Evolutionary conservation across 2,888 invertebrate species (phyloP).

Genomic region (Xestobium rufovillosum): DNA sequence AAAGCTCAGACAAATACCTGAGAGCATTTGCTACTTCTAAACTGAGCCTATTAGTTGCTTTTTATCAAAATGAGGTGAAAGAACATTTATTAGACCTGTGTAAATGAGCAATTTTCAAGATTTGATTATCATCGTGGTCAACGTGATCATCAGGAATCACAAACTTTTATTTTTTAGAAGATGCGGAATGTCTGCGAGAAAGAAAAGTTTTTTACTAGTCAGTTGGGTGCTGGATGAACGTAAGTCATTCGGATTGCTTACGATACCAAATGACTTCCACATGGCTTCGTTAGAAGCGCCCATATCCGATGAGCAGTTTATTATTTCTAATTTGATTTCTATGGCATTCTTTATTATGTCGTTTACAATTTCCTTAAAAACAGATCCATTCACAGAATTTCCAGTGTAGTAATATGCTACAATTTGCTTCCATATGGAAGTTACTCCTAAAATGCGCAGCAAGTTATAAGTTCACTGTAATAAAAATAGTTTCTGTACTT

Average conservation of each 20-base stretch:
- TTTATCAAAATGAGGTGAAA: constrained; percentile 22
- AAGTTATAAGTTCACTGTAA: too few relatives aligned
- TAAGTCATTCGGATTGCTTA: constrained; percentile 15
- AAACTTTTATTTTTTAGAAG: constrained; percentile 23
- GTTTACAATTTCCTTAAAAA: constrained; percentile 20
- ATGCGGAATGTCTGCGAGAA: constrained; percentile 24
- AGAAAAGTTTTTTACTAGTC: too few relatives aligned
- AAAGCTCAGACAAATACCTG: too few relatives aligned
- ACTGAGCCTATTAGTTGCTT: constrained; percentile 23
- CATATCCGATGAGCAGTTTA: constrained; percentile 27
- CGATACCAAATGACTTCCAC: constrained; percentile 22
- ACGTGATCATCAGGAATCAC: constrained; percentile 18
- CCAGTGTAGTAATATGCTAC: constrained; percentile 29
- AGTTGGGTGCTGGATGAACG: too few relatives aligned
- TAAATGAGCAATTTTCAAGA: constrained; percentile 22
- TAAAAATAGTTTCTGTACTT: too few relatives aligned
- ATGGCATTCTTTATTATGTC: constrained; percentile 21
- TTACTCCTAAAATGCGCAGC: too few relatives aligned
- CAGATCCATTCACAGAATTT: constrained; percentile 22
- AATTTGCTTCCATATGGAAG: constrained; percentile 27
- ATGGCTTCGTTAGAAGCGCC: constrained; percentile 24
- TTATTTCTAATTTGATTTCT: constrained; percentile 19
- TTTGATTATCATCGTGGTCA: constrained; percentile 14
- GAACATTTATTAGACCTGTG: constrained; percentile 21
- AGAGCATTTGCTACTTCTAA: constrained; percentile 19